Evolutionary conservation across 2,797 vertebrate species (phyloP), one percentile per base, ranked within the genome.

Genomic region (Micromesistius poutassou): DNA sequence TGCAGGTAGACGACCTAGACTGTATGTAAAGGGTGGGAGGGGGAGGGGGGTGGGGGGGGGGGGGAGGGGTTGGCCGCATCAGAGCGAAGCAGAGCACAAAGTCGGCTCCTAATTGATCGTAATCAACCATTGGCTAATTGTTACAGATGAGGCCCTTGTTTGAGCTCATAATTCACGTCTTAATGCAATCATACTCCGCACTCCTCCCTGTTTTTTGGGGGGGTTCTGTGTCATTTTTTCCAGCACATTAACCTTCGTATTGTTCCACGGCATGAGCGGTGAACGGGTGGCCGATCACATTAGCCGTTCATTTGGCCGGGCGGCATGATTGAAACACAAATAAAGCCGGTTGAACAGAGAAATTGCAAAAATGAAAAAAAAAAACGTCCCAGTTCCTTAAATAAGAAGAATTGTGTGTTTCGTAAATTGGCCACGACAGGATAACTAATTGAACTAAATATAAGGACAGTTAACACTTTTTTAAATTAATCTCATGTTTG

Each of bases 141-240:
- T 75, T 75, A 75, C 30, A 13, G 74, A 75, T 33, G 50, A 75
- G 55, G 74, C 25, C n/a, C 31, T 66, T 22, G 1, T 6, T 50
- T 10, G 36, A 9, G 42, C 73, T 74, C 73, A 50, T 55, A 22
- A 55, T 31, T 30, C 50, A 31, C 22, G 31, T 13, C 42, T 74
- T 40, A 19, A 74, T 30, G 10, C 12, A 74, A 74, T 46, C 28
- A 30, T 30, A 40, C 4, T 30, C 22, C 13, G 42, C 72, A 62
- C 22, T 62, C 55, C 22, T 25, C 55, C 55, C 55, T 62, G 55
- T 62, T 62, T 62, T 62, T 62, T 62, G 42, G 22, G 55, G 55
- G 55, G 5, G 1, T n/a, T 62, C 22, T 62, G 55, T 62, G n/a
- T n/a, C n/a, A n/a, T 25, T 62, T 62, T 62, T 62, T 62, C 55